Evolutionary conservation across 1,140 invertebrate genomes (phyloP), one percentile per base, ranked within the genome.

Genomic region (Aphelenchoides besseyi): DNA sequence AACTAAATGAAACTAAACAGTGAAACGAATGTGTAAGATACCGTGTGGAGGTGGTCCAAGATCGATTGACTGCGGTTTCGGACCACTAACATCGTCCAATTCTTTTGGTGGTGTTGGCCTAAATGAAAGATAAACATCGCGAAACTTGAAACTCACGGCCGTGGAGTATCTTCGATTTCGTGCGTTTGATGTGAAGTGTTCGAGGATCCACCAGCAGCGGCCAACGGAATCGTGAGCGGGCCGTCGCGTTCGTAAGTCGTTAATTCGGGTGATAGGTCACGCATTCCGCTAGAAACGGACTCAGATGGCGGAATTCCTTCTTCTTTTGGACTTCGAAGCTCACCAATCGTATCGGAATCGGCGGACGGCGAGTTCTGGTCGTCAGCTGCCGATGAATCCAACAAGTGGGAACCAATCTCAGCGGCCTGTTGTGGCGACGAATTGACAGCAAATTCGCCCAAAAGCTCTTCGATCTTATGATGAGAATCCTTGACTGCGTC

Each of bases 101-200:
- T 70, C 68, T 30, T 70, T 70, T 54, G 68, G 68, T 12, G 68
- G 68, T 30, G 68, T 70, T 72, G 68, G 68, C 8, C 70, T 69
- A 12, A 69, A 26, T 9, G 68, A 1, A 30, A 30, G n/a, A 1
- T 30, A 18, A 1, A 1, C 29, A 9, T 63, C 28, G 30, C 8
- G 61, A 30, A 63, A 66, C 2, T 66, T 12, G 2, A n/a, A n/a
- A 55, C 63, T 64, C 30, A 66, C 63, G 16, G 63, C 23, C n/a
- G 30, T 1, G 63, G 63, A 23, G n/a, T 12, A 18, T 68, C 63
- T 2, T 69, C 67, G 33, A 29, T 12, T 62, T 69, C 67, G 67
- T 18, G 64, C 61, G n/a, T 5, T 29, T 66, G 62, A 16, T 68
- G 26, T 1, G 23, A 62, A 64, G n/a, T 23, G 16, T 66, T 5